These are phyloP conservation scores for Nemotelus pantherinus DNA, from an alignment of 2,888 invertebrate genomes.

Conservation along the genomic window DNA sequence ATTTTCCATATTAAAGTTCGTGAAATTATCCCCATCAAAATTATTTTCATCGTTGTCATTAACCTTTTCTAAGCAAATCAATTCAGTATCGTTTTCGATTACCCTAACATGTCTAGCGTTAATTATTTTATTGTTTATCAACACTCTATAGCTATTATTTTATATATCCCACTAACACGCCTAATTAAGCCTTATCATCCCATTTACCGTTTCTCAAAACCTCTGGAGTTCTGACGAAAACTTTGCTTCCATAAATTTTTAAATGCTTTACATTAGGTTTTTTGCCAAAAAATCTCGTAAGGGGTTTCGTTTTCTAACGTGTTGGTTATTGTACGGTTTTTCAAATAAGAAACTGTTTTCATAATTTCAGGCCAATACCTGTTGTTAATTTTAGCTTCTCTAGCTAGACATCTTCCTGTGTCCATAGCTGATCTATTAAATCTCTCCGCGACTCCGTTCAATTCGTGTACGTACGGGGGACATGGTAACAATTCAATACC, in stretches of 20 bases:
- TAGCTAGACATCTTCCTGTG: conserved; percentile 51
- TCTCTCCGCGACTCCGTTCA: too few species aligned
- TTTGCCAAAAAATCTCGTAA: conserved; percentile 35
- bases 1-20: too few species aligned
- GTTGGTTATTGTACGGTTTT: conserved; percentile 46
- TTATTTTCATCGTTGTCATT: conserved; percentile 50
- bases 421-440: too few species aligned
- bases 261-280: conserved; percentile 48
- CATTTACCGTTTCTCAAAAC: conserved; percentile 32
- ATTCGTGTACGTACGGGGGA: too few species aligned
- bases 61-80: too few species aligned
- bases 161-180: conserved; percentile 35
- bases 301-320: conserved; percentile 43
- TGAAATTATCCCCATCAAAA: too few species aligned
- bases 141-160: too few species aligned
- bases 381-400: conserved; percentile 50
- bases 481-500: too few species aligned
- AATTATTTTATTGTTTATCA: too few species aligned
- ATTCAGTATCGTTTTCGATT: too few species aligned
- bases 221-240: conserved; percentile 40
- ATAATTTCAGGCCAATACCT: conserved; percentile 48
- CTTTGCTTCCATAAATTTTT: conserved; percentile 38
- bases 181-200: conserved; percentile 37
- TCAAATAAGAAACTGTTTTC: conserved; percentile 41
- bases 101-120: too few species aligned